Conservation (phyloP, 2,797 vertebrate genomes). For the Rousettus madagascariensis region DNA sequence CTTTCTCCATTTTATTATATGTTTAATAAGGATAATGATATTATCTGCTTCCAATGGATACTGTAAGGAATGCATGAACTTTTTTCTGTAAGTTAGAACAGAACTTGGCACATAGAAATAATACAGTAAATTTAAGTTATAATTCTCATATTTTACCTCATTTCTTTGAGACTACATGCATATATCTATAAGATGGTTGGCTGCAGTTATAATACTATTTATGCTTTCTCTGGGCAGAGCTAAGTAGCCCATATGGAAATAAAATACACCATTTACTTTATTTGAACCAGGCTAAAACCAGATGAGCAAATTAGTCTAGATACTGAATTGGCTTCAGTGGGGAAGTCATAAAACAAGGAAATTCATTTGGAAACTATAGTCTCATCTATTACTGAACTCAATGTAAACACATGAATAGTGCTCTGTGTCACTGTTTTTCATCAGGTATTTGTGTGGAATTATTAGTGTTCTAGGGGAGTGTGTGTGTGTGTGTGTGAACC, state of each 20-base stretch:
- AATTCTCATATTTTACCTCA: background rate
- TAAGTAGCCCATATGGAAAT: background rate
- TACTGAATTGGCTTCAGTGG: background rate
- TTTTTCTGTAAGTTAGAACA: background rate
- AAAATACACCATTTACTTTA: background rate
- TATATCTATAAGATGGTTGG: background rate
- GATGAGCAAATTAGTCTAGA: slow-evolving; percentile 2
- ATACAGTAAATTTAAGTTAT: background rate
- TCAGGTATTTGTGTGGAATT: background rate
- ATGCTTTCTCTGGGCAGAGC: background rate
- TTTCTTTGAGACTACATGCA: background rate
- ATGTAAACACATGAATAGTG: background rate
- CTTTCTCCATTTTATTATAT: background rate
- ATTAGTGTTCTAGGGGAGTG: slow-evolving; percentile 44
- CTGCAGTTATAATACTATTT: background rate
- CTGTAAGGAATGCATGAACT: background rate
- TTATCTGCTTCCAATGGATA: background rate
- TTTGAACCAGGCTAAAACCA: slow-evolving; percentile 18
- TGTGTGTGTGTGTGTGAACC: background rate
- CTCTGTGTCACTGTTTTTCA: background rate
- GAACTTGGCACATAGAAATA: background rate
- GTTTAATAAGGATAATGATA: background rate
- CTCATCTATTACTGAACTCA: background rate
- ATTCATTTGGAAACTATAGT: slow-evolving; percentile 47
- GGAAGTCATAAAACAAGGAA: slow-evolving; percentile 29